Evolutionary conservation across 2,888 invertebrate genomes (phyloP), one percentile per base, ranked within the genome.

Genomic region (Gibbula magus): DNA sequence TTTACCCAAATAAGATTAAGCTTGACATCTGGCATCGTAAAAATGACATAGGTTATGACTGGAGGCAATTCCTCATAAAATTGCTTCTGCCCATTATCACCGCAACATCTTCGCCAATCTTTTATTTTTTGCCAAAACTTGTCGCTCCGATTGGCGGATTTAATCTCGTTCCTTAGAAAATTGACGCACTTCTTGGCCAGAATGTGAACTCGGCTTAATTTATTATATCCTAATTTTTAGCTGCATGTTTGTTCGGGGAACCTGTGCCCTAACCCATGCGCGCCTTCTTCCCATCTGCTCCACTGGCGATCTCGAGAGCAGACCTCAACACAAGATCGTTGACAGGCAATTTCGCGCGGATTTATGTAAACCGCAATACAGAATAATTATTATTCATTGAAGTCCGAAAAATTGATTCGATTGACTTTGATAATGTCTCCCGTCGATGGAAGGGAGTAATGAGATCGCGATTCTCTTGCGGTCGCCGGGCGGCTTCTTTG

Each of bases 351-450:
- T 56, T 76, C 75, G 75, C 75, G 56, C 32, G 70, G 77, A 77
- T 67, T 66, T 77, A 67, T 77, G 77, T 77, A 67, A 77, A 51
- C 77, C 77, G 70, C 66, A 77, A 77, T 77, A 67, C 45, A 77
- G 70, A 35, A 67, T 67, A 51, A 77, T 77, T 77, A 67, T 77
- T 77, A 77, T 77, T 77, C 77, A 77, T 77, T 77, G 77, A 67
- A 77, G 45, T 39, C 51, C 22, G 52, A 70, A 67, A 77, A 77
- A 77, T 77, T 77, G 77, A 73, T 79, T 79, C 74, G 79, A 79
- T 79, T 56, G 73, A 73, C 45, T 54, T 79, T 74, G 79, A 79
- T 79, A 79, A 56, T 74, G 79, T 74, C 79, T 56, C 73, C 35
- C 22, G 22, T 54, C 74, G 74, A 39, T 74, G 20, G 74, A 25